These are phyloP conservation scores for Onychorhynchus coronatus DNA, from an alignment of 2,113 vertebrate species.

Conservation along the genomic window DNA sequence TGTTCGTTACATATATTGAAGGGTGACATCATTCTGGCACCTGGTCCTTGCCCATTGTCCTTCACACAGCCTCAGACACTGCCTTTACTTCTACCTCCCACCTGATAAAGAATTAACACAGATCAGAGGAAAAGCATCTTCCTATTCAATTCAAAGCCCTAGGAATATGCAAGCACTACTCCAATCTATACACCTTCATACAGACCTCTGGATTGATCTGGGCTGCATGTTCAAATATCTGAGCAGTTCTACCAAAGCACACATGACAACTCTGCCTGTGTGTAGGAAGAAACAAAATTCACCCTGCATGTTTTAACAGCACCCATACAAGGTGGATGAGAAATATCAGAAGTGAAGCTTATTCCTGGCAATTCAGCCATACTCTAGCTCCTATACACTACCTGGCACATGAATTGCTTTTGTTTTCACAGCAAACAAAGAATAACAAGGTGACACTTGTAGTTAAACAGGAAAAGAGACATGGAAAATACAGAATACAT, in stretches of 20 bases:
- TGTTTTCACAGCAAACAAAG: not conserved
- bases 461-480: not conserved
- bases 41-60: not conserved
- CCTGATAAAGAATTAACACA: not conserved
- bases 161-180: not conserved
- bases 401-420: not conserved
- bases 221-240: not conserved
- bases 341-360: not conserved
- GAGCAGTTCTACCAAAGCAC: not conserved
- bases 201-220: not conserved
- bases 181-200: rapidly evolving
- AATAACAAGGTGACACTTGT: not conserved
- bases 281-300: conserved; percentile 27
- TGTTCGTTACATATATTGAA: not conserved
- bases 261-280: not conserved
- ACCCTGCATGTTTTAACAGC: conserved; percentile 36
- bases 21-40: not conserved
- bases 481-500: not conserved
- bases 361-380: not conserved
- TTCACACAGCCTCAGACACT: not conserved
- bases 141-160: not conserved
- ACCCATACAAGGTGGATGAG: not conserved
- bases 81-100: not conserved
- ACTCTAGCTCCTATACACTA: not conserved
- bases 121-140: not conserved